Evolutionary conservation across 2,888 invertebrate genomes (phyloP).

Genomic region (Pimpla rufipes): DNA sequence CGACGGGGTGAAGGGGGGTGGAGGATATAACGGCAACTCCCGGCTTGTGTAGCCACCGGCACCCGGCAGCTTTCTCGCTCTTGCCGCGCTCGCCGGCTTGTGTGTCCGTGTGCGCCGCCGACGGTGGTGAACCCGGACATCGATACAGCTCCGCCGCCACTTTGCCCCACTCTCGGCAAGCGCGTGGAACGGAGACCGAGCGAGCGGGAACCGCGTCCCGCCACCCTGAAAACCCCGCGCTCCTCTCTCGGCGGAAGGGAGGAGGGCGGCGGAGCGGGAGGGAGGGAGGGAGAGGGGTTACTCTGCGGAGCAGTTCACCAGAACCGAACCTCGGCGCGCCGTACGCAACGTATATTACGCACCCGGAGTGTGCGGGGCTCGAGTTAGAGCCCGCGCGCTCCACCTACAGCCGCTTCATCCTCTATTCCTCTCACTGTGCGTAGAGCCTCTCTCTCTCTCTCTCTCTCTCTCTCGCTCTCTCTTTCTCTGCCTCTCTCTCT

Average conservation of each 20-base stretch:
- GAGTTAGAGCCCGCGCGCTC: conserved; percentile 1
- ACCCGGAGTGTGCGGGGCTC: conserved; percentile 4
- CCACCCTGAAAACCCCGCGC: conserved; percentile 18
- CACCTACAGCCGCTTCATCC: background rate
- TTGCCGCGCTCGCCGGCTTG: conserved; percentile 43
- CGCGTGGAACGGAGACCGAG: conserved; percentile 68
- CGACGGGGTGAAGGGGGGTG: background rate
- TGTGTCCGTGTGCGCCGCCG: conserved; percentile 73
- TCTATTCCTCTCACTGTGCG: conserved; percentile 10
- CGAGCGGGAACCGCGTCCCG: conserved; percentile 33
- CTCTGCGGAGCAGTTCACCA: conserved; percentile 14
- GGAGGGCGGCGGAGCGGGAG: background rate
- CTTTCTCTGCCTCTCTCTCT: conserved; percentile 13
- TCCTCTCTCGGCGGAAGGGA: background rate
- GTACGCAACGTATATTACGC: conserved; percentile 51
- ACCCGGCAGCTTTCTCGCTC: conserved; percentile 36
- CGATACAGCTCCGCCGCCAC: conserved; percentile 81
- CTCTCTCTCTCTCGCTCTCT: background rate
- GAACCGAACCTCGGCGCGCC: conserved; percentile 26
- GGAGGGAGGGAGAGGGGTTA: background rate
- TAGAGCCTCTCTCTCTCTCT: background rate
- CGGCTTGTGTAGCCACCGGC: conserved; percentile 13
- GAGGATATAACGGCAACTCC: conserved; percentile 18
- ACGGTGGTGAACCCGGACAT: conserved; percentile 81
- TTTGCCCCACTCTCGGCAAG: conserved; percentile 75